Evolutionary conservation across 1,140 invertebrate species (phyloP).

Genomic region (Sycobia sp.): DNA sequence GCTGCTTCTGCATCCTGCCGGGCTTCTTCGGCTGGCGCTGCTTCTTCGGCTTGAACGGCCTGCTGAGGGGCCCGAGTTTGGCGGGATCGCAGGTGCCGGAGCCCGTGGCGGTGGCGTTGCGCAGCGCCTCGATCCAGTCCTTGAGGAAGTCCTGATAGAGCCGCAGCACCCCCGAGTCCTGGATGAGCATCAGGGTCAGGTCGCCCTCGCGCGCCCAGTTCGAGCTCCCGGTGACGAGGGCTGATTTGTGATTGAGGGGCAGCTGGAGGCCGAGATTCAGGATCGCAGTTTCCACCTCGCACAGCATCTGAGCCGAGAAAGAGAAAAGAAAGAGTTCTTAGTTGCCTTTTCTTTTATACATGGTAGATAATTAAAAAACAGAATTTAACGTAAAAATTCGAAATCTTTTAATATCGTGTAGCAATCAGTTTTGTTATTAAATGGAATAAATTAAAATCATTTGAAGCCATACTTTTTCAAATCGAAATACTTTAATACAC

Average conservation of each 20-base stretch:
- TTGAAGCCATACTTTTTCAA: too few relatives aligned
- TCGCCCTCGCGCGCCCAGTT: conserved; percentile 56
- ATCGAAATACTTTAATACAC: too few relatives aligned
- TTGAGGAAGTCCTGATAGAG: conserved; percentile 55
- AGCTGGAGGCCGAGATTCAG: conserved; percentile 46
- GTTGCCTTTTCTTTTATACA: too few relatives aligned
- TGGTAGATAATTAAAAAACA: too few relatives aligned
- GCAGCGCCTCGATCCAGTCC: conserved; percentile 55
- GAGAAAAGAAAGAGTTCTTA: too few relatives aligned
- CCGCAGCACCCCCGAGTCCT: conserved; percentile 58
- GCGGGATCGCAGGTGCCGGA: conserved; percentile 49
- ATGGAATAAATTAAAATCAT: not conserved
- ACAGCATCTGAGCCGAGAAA: conserved; percentile 52
- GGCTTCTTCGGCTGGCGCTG: conserved; percentile 16
- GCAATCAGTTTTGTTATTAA: not conserved
- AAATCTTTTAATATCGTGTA: too few relatives aligned
- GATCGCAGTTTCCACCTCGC: conserved; percentile 60
- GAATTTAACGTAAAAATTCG: too few relatives aligned
- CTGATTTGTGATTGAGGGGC: conserved; percentile 39
- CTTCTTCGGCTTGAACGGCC: conserved; percentile 37
- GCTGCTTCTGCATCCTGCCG: conserved; percentile 29
- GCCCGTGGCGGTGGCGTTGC: conserved; percentile 48
- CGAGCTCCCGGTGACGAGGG: conserved; percentile 47
- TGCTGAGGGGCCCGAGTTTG: conserved; percentile 33
- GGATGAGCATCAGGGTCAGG: conserved; percentile 55